Evolutionary conservation across 2,797 vertebrate species (phyloP).

Genomic region (Chaetophractus vellerosus): DNA sequence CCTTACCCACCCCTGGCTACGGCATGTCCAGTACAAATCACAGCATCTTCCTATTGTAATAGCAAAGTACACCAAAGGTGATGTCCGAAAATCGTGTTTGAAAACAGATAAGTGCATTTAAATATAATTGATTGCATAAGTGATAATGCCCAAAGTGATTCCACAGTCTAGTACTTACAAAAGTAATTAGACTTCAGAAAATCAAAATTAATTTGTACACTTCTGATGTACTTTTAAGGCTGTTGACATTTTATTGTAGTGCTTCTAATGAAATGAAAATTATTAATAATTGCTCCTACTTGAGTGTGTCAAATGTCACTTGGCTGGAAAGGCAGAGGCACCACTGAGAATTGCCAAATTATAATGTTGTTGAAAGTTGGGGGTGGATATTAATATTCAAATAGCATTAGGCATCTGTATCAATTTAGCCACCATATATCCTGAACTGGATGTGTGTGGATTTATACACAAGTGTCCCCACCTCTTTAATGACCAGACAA

Average conservation of each 20-base stretch:
- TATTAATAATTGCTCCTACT: slow-evolving; percentile 92
- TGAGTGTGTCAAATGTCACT: slow-evolving; percentile 91
- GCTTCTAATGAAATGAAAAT: slow-evolving; percentile 92
- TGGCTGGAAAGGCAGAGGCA: slow-evolving; percentile 85
- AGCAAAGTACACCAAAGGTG: slow-evolving; percentile 80
- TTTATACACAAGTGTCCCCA: neutral
- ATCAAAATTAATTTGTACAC: slow-evolving; percentile 93
- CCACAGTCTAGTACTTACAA: slow-evolving; percentile 90
- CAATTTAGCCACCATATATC: neutral
- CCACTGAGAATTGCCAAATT: slow-evolving; percentile 77
- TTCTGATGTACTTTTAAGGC: slow-evolving; percentile 89
- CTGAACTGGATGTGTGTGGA: fast-evolving
- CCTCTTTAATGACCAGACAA: neutral
- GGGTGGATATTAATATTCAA: slow-evolving; percentile 67
- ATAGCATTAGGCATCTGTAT: neutral
- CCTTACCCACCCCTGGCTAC: fast-evolving
- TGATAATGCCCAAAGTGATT: slow-evolving; percentile 89
- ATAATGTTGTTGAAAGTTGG: slow-evolving; percentile 58
- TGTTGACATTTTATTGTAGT: slow-evolving; percentile 93
- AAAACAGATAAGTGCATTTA: slow-evolving; percentile 88
- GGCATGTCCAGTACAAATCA: neutral
- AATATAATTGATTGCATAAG: slow-evolving; percentile 91
- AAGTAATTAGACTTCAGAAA: slow-evolving; percentile 92
- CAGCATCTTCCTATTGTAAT: neutral
- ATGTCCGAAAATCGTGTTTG: slow-evolving; percentile 89